Evolutionary conservation across 2,797 vertebrate species (phyloP).

Genomic region (Hoplostethus mediterraneus): DNA sequence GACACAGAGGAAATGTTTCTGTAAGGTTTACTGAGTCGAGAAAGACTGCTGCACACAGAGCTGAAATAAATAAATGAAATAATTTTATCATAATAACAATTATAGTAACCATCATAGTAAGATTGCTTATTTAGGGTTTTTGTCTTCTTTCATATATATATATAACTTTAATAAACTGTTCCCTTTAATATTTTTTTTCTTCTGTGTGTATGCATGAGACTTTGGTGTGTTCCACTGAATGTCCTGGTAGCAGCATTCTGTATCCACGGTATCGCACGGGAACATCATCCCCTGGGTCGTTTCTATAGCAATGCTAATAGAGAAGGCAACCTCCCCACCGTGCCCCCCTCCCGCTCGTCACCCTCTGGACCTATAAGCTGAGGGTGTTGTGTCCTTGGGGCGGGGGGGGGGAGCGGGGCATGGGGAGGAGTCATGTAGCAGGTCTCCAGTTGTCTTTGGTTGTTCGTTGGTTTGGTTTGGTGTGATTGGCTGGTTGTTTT

Average conservation of each 20-base stretch:
- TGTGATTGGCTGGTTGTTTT: conserved; percentile 69
- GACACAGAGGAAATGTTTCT: conserved; percentile 78
- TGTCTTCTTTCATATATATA: conserved; percentile 84
- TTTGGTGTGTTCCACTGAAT: conserved; percentile 85
- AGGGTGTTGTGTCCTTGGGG: conserved; percentile 55
- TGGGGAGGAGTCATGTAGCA: conserved; percentile 63
- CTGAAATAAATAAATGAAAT: conserved; percentile 91
- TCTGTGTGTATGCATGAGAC: conserved; percentile 83
- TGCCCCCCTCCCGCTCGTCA: conserved; percentile 55
- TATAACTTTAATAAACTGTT: conserved; percentile 85
- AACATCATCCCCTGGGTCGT: conserved; percentile 84
- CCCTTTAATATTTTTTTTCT: conserved; percentile 83
- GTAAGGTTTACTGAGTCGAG: conserved; percentile 87
- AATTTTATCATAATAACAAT: conserved; percentile 88
- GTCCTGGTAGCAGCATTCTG: conserved; percentile 87
- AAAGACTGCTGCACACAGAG: conserved; percentile 88
- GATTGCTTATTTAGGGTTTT: conserved; percentile 86
- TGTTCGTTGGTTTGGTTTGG: conserved; percentile 70
- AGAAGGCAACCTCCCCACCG: conserved; percentile 72
- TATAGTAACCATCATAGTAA: conserved; percentile 88
- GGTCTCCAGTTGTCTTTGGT: conserved; percentile 85
- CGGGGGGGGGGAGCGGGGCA: conserved; percentile 2
- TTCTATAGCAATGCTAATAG: conserved; percentile 81
- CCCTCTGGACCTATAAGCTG: conserved; percentile 64
- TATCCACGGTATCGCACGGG: conserved; percentile 81